Percentiles rank a stretch among this genome's conserved stretches.
phyloP scores from a whole-genome alignment of 2,113 vertebrate genomes.

The Galbula dea region DNA sequence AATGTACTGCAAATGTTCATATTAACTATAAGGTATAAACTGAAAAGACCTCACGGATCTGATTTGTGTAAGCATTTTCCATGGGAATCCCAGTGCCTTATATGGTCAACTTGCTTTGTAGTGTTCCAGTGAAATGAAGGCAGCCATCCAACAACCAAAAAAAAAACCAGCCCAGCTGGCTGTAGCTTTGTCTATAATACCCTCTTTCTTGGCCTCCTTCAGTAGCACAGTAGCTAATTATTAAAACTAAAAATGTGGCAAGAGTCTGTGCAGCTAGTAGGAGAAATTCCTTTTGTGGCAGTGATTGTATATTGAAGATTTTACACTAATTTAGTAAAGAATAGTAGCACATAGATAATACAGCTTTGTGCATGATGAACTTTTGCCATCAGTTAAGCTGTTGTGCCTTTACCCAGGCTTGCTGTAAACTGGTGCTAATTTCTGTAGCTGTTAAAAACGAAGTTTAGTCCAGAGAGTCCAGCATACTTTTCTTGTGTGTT shows the following conservation, averaged over 20 bases:
- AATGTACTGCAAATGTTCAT: not conserved
- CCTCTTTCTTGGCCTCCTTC: conserved; percentile 66
- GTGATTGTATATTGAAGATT: conserved; percentile 28
- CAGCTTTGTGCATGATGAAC: not conserved
- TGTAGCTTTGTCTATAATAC: conserved; percentile 65
- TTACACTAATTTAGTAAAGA: conserved; percentile 37
- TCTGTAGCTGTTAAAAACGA: not conserved
- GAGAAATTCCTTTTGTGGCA: conserved; percentile 87
- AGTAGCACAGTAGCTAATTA: conserved; percentile 71
- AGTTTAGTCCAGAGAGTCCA: not conserved
- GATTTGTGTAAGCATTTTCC: conserved; percentile 73
- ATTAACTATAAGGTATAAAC: conserved; percentile 44
- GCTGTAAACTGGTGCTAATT: not conserved
- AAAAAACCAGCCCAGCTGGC: conserved; percentile 66
- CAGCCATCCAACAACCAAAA: conserved; percentile 72
- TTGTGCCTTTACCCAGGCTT: not conserved
- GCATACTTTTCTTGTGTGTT: not conserved
- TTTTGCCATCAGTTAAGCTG: not conserved
- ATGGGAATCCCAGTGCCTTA: conserved; percentile 93
- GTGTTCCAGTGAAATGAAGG: conserved; percentile 76
- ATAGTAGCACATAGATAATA: not conserved
- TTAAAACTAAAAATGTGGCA: conserved; percentile 52
- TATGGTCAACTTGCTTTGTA: conserved; percentile 86
- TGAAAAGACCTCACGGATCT: conserved; percentile 58
- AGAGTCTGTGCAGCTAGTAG: conserved; percentile 51